Base-by-base conservation (phyloP, 2,888 invertebrate genomes). In the Spialia ferax region DNA sequence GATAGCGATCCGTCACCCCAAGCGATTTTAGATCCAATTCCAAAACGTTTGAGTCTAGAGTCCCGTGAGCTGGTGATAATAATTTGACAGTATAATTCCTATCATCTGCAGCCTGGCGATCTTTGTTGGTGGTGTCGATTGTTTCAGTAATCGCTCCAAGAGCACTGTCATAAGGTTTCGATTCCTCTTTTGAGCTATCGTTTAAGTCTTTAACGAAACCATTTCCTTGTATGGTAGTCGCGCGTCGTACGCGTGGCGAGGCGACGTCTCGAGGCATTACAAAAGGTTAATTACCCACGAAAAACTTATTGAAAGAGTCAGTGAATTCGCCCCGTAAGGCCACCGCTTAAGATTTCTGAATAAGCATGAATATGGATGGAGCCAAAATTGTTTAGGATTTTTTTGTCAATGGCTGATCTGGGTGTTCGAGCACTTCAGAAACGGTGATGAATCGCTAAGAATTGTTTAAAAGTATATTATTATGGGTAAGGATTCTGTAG, bases 231-330 rank as follows among this genome's bases (percentile, higher is more conserved):
- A 84, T 80, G 87, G 74, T 64, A 82, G 82, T 76, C 89, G 89
- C 84, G 84, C 84, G 88, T 75, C 78, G 68, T 80, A 81, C 90
- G 89, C 89, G 91, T 91, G 91, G 88, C 90, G 79, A 74, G 79
- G 75, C 90, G 79, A 74, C 79, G 76, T 78, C 73, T 78, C 79
- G 78, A 79, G 78, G 78, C 79, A 83, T 81, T 81, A 80, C 81
- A 83, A 84, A 87, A 87, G 85, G 81, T 85, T 89, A 90, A 88
- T 89, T 88, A 81, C 79, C 74, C 71, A 74, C 80, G 82, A 89
- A 90, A 89, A 89, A 89, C 85, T 83, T 74, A 80, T 81, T 79
- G 76, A 74, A 72, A 85, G 71, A 73, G 80, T 77, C 65, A 68
- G 75, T 80, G 90, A 85, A 91, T 90, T 84, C 68, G 78, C 42